A percentile compares a stretch with the other conserved stretches of the same genome.
Evolutionary conservation across 2,797 vertebrate species (phyloP).

Genomic region (Halcyon chelicuti): DNA sequence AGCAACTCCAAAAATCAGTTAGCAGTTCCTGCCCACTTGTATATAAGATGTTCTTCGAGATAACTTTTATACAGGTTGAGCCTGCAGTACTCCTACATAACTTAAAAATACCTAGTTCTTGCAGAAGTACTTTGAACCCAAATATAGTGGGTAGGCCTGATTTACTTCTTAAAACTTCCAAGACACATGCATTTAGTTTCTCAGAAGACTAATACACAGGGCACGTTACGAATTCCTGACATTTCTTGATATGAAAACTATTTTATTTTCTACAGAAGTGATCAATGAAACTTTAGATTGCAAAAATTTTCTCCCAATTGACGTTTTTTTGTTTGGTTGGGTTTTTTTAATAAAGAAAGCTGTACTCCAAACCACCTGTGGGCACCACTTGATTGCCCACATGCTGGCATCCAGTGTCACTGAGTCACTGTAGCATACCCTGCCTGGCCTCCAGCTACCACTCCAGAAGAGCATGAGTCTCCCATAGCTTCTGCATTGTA

Average conservation of each 20-base stretch:
- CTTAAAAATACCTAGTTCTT: conserved; percentile 22
- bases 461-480: background rate
- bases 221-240: background rate
- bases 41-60: background rate
- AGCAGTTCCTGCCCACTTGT: background rate
- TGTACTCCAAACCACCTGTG: background rate
- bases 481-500: background rate
- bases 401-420: background rate
- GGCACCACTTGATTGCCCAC: accelerated
- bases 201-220: background rate
- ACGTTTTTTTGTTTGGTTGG: background rate
- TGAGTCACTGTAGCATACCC: background rate
- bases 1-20: background rate
- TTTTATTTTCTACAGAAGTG: background rate
- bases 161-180: background rate
- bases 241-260: background rate
- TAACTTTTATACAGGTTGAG: conserved; percentile 16
- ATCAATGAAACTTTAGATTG: background rate
- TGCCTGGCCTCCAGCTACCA: background rate
- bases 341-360: background rate
- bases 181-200: background rate
- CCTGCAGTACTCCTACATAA: background rate
- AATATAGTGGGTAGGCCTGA: background rate
- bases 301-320: background rate
- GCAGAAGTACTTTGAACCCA: background rate